These are phyloP conservation scores for Glossophaga mutica DNA, from an alignment of 2,797 vertebrate species.

Conservation along the genomic window DNA sequence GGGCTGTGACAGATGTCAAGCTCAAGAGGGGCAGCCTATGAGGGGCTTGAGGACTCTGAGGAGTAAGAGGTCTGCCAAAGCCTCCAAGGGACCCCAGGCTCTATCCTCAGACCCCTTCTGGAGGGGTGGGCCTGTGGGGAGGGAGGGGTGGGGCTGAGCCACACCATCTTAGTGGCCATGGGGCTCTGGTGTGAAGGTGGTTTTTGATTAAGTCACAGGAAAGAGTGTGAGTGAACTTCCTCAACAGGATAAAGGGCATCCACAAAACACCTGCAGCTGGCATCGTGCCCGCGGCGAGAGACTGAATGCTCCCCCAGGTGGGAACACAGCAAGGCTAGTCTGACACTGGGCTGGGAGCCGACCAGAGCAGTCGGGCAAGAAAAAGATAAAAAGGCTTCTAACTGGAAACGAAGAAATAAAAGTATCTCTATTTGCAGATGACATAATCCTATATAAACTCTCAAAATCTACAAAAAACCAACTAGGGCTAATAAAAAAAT, in stretches of 20 bases:
- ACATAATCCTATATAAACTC: neutral
- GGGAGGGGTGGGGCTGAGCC: neutral
- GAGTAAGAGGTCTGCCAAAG: neutral
- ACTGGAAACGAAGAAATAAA: neutral
- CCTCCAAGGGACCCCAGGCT: neutral
- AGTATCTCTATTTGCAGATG: neutral
- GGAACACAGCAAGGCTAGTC: neutral
- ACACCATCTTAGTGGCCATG: neutral
- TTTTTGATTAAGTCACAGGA: neutral
- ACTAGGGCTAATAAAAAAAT: neutral
- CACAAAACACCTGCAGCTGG: neutral
- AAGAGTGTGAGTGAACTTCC: neutral
- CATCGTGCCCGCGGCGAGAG: rapidly evolving
- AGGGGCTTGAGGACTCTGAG: neutral
- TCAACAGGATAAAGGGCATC: neutral
- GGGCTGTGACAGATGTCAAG: neutral
- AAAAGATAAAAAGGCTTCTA: neutral
- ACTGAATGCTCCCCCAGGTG: neutral
- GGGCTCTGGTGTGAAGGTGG: neutral
- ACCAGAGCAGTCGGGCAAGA: neutral
- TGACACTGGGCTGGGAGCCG: too few relatives aligned
- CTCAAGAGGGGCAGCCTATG: neutral
- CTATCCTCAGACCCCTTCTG: neutral
- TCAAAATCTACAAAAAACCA: neutral
- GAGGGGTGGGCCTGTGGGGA: neutral